phyloP scores from a whole-genome alignment of 1,140 invertebrate genomes.

The Microplitis demolitor region DNA sequence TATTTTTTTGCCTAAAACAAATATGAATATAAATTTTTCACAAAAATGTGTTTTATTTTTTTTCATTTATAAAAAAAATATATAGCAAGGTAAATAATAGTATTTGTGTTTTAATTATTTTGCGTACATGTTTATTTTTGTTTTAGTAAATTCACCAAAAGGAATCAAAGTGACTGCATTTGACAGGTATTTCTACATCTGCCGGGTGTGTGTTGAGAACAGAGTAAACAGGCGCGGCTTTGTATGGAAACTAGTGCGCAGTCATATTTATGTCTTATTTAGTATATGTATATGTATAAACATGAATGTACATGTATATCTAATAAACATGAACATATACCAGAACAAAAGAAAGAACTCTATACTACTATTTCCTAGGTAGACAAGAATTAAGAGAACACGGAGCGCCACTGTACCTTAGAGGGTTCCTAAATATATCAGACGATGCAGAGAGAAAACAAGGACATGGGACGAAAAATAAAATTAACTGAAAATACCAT shows the following conservation, averaged over 20 bases:
- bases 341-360: background rate
- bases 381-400: constrained; percentile 12
- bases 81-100: background rate
- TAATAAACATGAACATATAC: constrained; percentile 3
- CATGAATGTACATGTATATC: background rate
- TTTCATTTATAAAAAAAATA: background rate
- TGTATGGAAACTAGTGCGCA: constrained; percentile 2
- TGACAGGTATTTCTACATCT: background rate
- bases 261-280: background rate
- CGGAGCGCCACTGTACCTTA: background rate
- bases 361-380: background rate
- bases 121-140: background rate
- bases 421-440: background rate
- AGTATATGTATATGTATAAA: background rate
- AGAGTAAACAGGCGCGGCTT: background rate
- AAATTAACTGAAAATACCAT: constrained; percentile 2
- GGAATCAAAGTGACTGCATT: constrained; percentile 12
- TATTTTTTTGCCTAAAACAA: too few relatives aligned
- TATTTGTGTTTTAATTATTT: background rate
- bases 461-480: background rate
- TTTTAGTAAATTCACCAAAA: background rate
- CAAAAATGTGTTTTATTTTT: background rate
- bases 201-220: background rate
- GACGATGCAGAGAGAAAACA: background rate
- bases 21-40: too few relatives aligned